Percentiles rank a stretch among this genome's conserved stretches.
phyloP scores from a whole-genome alignment of 2,888 invertebrate species.

The Chrysolina haemoptera region DNA sequence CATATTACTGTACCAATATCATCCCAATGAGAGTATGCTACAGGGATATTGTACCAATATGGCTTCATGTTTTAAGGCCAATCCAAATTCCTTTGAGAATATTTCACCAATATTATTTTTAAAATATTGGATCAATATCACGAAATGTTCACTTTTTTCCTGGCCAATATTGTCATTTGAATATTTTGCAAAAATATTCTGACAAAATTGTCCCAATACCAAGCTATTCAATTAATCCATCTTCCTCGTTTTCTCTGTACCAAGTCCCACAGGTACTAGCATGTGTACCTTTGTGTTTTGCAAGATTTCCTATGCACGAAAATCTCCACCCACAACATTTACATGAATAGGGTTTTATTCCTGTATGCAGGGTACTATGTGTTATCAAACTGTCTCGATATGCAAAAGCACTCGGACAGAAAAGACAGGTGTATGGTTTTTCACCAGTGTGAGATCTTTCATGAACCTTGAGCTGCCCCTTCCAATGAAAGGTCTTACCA shows the following conservation, averaged over 20 bases:
- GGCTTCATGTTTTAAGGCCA: too few species aligned
- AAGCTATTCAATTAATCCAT: constrained; percentile 26
- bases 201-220: too few species aligned
- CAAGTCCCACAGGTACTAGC: constrained; percentile 68
- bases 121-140: too few species aligned
- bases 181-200: too few species aligned
- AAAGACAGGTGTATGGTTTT: constrained; percentile 71
- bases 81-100: too few species aligned
- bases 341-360: constrained; percentile 70
- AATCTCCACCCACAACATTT: constrained; percentile 70
- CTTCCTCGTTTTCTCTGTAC: constrained; percentile 40
- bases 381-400: constrained; percentile 70
- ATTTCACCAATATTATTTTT: too few species aligned
- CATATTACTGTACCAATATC: too few species aligned
- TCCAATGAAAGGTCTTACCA: constrained; percentile 64
- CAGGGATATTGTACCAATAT: too few species aligned
- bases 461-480: constrained; percentile 65
- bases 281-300: constrained; percentile 70
- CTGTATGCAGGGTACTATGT: constrained; percentile 70
- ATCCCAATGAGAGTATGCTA: too few species aligned
- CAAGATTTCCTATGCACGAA: constrained; percentile 70
- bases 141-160: too few species aligned
- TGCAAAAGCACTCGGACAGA: constrained; percentile 67
- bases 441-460: constrained; percentile 70
- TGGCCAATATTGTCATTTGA: too few species aligned